phyloP scores from a whole-genome alignment of 2,888 invertebrate genomes.

The Euzetes globulus region DNA sequence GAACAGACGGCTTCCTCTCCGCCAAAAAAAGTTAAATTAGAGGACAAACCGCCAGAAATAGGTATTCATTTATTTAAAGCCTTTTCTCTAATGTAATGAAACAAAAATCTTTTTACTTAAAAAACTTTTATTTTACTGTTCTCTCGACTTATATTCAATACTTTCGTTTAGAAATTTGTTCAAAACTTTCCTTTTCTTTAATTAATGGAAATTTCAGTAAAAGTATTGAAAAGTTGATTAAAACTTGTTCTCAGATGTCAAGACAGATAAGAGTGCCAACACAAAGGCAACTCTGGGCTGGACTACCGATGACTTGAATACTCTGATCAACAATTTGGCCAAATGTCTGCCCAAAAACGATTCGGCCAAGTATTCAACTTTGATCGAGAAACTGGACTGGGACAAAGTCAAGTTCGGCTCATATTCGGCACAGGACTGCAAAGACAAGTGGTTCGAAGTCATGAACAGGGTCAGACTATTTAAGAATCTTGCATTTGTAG shows the following conservation, averaged over 20 bases:
- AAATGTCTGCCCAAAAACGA: conserved; percentile 40
- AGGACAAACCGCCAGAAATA: background rate
- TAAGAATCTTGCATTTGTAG: too few relatives aligned
- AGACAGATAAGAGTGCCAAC: background rate
- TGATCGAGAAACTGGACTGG: conserved; percentile 42
- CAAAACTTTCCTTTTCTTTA: background rate
- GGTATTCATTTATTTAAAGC: background rate
- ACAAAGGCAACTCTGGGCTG: conserved; percentile 31
- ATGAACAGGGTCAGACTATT: conserved; percentile 11
- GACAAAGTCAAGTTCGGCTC: conserved; percentile 48
- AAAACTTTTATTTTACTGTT: too few relatives aligned
- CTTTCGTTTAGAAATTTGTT: background rate
- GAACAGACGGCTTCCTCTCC: background rate
- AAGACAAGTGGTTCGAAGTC: conserved; percentile 42
- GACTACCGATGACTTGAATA: conserved; percentile 40
- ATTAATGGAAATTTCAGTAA: too few relatives aligned
- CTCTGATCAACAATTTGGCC: conserved; percentile 39
- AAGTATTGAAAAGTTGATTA: too few relatives aligned
- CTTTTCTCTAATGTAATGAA: background rate
- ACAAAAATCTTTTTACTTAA: background rate
- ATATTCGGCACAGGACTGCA: conserved; percentile 52
- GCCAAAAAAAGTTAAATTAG: background rate
- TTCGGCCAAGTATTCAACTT: conserved; percentile 38
- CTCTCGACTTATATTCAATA: too few relatives aligned
- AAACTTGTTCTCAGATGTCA: background rate